Evolutionary conservation across 2,113 vertebrate genomes (phyloP).

Genomic region (Corydoras maculifer): DNA sequence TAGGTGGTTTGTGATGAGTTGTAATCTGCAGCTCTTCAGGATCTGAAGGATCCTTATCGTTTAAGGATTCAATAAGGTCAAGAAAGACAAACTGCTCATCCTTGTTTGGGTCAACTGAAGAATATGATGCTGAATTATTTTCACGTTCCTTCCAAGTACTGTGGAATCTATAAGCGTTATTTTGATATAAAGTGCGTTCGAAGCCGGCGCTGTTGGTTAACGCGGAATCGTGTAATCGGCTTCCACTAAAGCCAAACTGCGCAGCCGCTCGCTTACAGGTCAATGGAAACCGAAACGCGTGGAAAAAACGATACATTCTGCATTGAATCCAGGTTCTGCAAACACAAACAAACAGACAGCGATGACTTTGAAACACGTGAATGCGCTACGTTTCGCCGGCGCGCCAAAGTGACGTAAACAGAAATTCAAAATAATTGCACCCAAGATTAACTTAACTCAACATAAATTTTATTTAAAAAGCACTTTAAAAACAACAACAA

Average conservation of each 20-base stretch:
- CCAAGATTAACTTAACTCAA: no score
- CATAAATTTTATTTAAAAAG: no score
- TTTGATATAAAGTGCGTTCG: neutral
- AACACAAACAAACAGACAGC: neutral
- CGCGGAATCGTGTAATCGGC: neutral
- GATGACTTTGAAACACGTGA: conserved; percentile 22
- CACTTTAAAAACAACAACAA: no score
- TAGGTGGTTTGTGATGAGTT: neutral
- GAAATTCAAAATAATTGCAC: no score
- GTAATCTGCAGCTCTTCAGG: neutral
- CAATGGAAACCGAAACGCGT: conserved; percentile 20
- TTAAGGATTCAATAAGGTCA: conserved; percentile 53
- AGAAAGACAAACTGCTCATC: conserved; percentile 72
- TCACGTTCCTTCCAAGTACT: conserved; percentile 1
- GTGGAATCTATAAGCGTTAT: conserved; percentile 18
- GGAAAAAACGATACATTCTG: conserved; percentile 46
- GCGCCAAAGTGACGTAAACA: neutral
- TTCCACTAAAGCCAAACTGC: neutral
- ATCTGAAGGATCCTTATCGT: neutral
- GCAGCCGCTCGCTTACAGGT: conserved; percentile 9
- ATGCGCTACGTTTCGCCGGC: neutral
- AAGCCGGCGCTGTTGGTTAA: neutral
- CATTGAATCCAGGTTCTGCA: neutral
- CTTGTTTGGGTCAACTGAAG: conserved; percentile 48
- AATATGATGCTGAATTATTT: neutral